phyloP scores from a whole-genome alignment of 2,797 vertebrate species.

The Gallirallus australis region DNA sequence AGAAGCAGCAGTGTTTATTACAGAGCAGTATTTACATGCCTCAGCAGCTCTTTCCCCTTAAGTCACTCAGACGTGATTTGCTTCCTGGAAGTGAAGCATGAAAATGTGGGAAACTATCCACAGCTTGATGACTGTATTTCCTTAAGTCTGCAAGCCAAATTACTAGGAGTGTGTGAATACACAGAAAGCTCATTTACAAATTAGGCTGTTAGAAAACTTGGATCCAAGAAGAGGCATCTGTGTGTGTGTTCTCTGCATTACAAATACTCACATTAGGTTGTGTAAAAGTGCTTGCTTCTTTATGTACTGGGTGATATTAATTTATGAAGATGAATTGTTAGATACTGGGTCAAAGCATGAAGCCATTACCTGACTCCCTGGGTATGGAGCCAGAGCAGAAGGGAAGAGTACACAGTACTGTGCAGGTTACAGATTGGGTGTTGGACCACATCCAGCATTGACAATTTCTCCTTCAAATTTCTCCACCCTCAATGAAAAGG shows the following conservation, averaged over 20 bases:
- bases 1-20: not conserved
- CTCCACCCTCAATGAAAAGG: not conserved
- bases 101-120: slow-evolving; percentile 3
- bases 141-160: slow-evolving; percentile 21
- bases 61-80: not conserved
- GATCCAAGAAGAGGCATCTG: slow-evolving; percentile 4
- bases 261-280: not conserved
- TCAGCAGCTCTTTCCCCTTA: not conserved
- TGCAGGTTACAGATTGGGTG: not conserved
- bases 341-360: not conserved
- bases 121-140: slow-evolving; percentile 30
- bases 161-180: slow-evolving; percentile 18
- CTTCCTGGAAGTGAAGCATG: slow-evolving; percentile 13
- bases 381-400: not conserved
- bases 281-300: not conserved
- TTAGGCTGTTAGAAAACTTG: slow-evolving; percentile 34
- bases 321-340: not conserved
- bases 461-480: not conserved
- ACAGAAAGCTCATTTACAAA: slow-evolving; percentile 55
- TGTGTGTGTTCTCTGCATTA: not conserved
- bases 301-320: not conserved
- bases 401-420: not conserved
- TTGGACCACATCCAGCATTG: not conserved
- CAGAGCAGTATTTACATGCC: not conserved
- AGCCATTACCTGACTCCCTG: no score